Evolutionary conservation across 2,113 vertebrate genomes (phyloP).

Genomic region (Perca fluviatilis): DNA sequence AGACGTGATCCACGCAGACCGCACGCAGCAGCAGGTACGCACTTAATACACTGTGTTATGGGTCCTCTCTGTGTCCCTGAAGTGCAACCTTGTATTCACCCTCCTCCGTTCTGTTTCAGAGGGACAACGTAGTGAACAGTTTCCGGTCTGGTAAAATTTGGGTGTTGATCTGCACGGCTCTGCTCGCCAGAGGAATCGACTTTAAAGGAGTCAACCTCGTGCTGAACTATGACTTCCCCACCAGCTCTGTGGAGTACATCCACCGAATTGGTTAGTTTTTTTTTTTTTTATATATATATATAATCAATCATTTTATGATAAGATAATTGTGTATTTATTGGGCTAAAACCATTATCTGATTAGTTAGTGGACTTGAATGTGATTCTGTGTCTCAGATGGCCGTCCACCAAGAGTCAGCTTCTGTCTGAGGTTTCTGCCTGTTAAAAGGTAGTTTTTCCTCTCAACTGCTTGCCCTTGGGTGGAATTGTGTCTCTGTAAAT

Average conservation of each 20-base stretch:
- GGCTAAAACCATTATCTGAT: neutral
- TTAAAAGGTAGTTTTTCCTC: too few species aligned
- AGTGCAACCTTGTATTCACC: neutral
- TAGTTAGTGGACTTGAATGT: neutral
- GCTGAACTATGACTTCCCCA: conserved; percentile 96
- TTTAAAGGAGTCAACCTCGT: conserved; percentile 98
- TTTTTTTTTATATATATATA: too few species aligned
- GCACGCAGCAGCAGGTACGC: conserved; percentile 93
- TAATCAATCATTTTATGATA: neutral
- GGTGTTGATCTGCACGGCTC: conserved; percentile 97
- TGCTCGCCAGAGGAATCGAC: conserved; percentile 96
- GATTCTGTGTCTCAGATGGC: too few species aligned
- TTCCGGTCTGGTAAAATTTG: conserved; percentile 97
- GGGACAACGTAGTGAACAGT: conserved; percentile 92
- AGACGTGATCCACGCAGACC: conserved; percentile 96
- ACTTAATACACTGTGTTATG: fast-evolving
- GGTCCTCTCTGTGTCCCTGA: neutral
- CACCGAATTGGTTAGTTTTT: conserved; percentile 92
- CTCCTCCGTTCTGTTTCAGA: conserved; percentile 77
- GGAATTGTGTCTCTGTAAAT: too few species aligned
- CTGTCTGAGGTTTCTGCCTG: too few species aligned
- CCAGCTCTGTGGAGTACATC: conserved; percentile 95
- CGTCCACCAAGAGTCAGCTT: too few species aligned
- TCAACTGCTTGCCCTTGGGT: too few species aligned
- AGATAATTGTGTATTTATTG: neutral